Conservation (phyloP, 2,113 vertebrate genomes). For the Mugil cephalus region DNA sequence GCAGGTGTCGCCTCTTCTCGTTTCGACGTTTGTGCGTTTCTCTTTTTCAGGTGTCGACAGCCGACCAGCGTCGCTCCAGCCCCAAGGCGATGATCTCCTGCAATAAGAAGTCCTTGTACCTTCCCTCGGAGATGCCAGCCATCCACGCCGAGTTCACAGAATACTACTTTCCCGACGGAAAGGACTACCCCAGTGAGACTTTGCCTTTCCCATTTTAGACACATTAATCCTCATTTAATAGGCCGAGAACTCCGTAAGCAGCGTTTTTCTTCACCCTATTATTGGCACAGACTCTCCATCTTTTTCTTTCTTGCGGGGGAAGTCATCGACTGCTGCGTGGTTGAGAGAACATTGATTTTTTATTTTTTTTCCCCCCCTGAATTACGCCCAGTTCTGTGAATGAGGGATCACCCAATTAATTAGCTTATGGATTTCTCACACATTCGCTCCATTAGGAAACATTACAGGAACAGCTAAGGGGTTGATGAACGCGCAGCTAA, state of each 20-base stretch:
- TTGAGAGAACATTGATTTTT: slow-evolving; percentile 56
- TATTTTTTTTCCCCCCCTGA: too few relatives aligned
- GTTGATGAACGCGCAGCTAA: not conserved
- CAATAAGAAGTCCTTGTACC: slow-evolving; percentile 98
- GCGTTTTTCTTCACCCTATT: not conserved
- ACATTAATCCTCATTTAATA: not conserved
- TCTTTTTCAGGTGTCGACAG: slow-evolving; percentile 91
- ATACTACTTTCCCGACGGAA: slow-evolving; percentile 98
- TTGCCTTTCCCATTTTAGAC: not conserved
- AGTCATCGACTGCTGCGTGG: slow-evolving; percentile 22
- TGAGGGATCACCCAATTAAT: slow-evolving; percentile 49
- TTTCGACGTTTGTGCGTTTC: not conserved
- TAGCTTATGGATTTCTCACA: slow-evolving; percentile 40
- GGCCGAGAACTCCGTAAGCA: slow-evolving; percentile 1
- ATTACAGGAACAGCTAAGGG: not conserved
- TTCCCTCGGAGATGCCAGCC: slow-evolving; percentile 98
- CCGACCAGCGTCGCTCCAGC: slow-evolving; percentile 94
- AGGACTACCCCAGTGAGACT: slow-evolving; percentile 95
- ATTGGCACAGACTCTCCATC: slow-evolving; percentile 9
- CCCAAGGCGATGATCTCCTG: slow-evolving; percentile 98
- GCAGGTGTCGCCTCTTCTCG: not conserved
- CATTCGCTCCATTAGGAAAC: slow-evolving; percentile 10
- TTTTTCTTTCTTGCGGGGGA: not conserved
- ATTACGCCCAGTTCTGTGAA: slow-evolving; percentile 20
- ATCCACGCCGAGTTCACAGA: slow-evolving; percentile 98